A percentile compares a stretch with the other conserved stretches of the same genome.
phyloP scores from a whole-genome alignment of 2,113 vertebrate species.

The Mus musculus region DNA sequence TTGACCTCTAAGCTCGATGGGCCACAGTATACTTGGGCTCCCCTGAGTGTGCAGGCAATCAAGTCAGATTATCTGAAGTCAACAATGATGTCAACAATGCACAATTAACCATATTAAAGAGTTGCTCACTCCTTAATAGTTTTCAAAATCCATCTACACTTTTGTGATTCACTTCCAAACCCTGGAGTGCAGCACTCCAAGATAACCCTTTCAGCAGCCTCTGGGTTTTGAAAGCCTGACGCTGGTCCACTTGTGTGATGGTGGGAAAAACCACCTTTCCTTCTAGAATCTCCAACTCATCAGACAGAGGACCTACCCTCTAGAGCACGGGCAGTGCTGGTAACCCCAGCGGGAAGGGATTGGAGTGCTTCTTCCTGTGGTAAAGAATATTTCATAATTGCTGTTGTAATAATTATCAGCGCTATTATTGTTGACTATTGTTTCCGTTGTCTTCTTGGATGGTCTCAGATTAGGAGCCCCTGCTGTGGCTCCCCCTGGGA shows the following conservation, averaged over 20 bases:
- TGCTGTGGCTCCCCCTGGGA: not conserved
- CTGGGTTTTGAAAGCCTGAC: not conserved
- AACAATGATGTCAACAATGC: not conserved
- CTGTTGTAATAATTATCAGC: not conserved
- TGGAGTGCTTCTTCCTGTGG: not conserved
- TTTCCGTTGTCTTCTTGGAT: fast-evolving
- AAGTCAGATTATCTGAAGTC: not conserved
- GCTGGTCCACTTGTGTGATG: not conserved
- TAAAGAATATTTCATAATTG: not conserved
- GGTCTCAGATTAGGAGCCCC: not conserved
- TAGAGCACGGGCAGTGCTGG: fast-evolving
- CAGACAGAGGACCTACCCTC: not conserved
- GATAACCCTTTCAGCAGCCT: not conserved
- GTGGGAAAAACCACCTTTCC: not conserved
- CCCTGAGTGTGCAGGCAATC: not conserved
- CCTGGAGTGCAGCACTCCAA: not conserved
- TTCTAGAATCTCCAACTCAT: not conserved
- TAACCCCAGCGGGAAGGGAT: fast-evolving
- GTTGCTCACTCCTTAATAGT: not conserved
- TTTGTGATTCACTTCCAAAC: not conserved
- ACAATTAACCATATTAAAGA: too few relatives aligned
- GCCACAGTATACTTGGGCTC: not conserved
- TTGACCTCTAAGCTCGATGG: not conserved
- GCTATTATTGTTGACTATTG: not conserved
- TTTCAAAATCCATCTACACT: not conserved